A percentile compares a stretch with the other conserved stretches of the same genome.
phyloP scores from a whole-genome alignment of 2,797 vertebrate species.

The Notamacropus eugenii region DNA sequence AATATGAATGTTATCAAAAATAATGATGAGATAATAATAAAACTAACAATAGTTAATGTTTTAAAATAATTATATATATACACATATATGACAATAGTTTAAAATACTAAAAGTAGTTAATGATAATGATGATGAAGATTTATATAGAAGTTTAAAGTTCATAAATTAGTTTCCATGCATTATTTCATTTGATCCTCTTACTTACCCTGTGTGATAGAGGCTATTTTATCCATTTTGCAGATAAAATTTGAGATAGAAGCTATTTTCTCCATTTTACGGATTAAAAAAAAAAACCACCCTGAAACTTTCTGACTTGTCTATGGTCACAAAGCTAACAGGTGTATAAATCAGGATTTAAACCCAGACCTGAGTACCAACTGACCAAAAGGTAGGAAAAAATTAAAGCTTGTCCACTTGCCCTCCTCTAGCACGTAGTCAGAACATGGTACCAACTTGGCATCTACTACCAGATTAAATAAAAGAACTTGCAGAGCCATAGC shows the following conservation, averaged over 20 bases:
- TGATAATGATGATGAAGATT: not conserved
- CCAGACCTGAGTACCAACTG: not conserved
- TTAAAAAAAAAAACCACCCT: not conserved
- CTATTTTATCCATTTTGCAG: too few relatives aligned
- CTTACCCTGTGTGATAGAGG: not conserved
- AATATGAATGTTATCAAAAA: not conserved
- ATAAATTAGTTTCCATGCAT: not conserved
- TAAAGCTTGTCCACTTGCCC: too few relatives aligned
- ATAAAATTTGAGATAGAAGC: too few relatives aligned
- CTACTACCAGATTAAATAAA: not conserved
- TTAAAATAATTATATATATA: too few relatives aligned
- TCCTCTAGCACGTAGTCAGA: not conserved
- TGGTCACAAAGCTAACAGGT: not conserved
- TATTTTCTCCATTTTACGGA: not conserved
- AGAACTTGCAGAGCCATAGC: not conserved
- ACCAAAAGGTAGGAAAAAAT: too few relatives aligned
- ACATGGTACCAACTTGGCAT: not conserved
- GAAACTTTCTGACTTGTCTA: not conserved
- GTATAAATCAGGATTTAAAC: not conserved
- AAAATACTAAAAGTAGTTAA: not conserved
- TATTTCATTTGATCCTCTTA: not conserved
- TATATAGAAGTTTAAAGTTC: not conserved
- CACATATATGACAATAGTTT: too few relatives aligned
- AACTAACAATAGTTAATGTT: too few relatives aligned
- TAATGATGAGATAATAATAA: not conserved